Percentiles rank a stretch among this genome's conserved stretches.
Conservation (phyloP, 2,888 invertebrate genomes). For the Cantharis nigra region DNA sequence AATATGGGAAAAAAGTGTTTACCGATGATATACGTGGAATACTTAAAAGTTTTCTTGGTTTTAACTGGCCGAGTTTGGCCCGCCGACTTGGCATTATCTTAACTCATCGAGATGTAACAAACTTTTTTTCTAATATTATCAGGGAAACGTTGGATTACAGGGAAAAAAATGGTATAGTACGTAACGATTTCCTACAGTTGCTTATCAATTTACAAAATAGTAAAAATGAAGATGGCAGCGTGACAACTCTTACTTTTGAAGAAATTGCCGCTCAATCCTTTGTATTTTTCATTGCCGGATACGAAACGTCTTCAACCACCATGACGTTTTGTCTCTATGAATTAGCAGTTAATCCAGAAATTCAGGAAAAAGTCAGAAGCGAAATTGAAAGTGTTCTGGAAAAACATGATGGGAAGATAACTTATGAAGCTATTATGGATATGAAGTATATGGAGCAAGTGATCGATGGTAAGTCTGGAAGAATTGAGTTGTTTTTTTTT, state of each 20-base stretch:
- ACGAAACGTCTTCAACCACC: constrained; percentile 50
- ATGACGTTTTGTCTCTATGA: constrained; percentile 58
- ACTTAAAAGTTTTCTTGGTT: background rate
- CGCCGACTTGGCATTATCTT: background rate
- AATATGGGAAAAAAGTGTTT: background rate
- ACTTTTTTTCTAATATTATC: constrained; percentile 40
- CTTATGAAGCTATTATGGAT: constrained; percentile 56
- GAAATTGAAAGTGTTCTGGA: constrained; percentile 53
- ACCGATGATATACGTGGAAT: background rate
- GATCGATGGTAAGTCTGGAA: constrained; percentile 37
- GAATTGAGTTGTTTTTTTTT: background rate
- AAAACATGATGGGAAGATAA: constrained; percentile 51
- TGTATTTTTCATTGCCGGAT: constrained; percentile 46
- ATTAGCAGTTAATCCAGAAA: constrained; percentile 54
- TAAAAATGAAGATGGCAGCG: background rate
- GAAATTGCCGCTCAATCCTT: constrained; percentile 36
- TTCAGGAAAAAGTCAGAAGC: constrained; percentile 53
- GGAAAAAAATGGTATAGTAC: constrained; percentile 50
- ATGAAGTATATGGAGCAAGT: constrained; percentile 58
- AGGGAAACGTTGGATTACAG: constrained; percentile 53
- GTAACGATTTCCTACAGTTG: constrained; percentile 61
- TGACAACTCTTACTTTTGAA: background rate
- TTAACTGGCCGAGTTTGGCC: background rate
- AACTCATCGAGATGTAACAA: background rate
- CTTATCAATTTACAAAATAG: constrained; percentile 44